phyloP scores from a whole-genome alignment of 2,797 vertebrate species.

The Alauda arvensis region DNA sequence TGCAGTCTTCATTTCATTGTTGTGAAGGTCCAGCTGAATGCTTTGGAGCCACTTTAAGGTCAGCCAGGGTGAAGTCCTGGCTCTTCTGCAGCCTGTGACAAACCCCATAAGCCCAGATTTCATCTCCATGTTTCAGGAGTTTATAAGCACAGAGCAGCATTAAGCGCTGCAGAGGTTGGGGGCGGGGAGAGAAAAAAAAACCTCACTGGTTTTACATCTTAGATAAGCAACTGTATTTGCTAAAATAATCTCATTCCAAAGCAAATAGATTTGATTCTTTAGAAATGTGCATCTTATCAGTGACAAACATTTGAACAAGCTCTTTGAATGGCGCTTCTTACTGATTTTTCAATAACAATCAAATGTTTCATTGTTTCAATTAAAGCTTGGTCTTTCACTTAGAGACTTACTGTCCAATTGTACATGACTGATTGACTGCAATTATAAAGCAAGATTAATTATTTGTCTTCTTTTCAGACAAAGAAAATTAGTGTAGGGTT shows the following conservation, averaged over 20 bases:
- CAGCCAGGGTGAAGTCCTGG: neutral
- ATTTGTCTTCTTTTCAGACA: slow-evolving; percentile 3
- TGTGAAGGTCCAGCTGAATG: neutral
- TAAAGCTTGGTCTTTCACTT: slow-evolving; percentile 20
- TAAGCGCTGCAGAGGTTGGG: neutral
- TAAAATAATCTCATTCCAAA: slow-evolving; percentile 33
- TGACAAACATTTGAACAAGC: slow-evolving; percentile 16
- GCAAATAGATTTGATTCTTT: slow-evolving; percentile 22
- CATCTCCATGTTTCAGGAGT: neutral
- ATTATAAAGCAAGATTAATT: slow-evolving; percentile 23
- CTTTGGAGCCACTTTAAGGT: neutral
- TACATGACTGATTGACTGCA: slow-evolving; percentile 6
- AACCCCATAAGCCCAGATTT: slow-evolving; percentile 37
- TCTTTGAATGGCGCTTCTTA: neutral
- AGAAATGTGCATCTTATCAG: slow-evolving; percentile 32
- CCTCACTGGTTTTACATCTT: neutral
- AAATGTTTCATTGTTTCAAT: slow-evolving; percentile 34
- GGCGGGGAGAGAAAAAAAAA: slow-evolving; percentile 10
- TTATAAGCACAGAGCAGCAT: neutral
- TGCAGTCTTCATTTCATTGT: rapidly evolving
- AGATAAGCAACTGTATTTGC: slow-evolving; percentile 27
- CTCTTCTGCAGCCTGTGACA: slow-evolving; percentile 4
- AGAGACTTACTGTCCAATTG: slow-evolving; percentile 10
- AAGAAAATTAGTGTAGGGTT: slow-evolving; percentile 10
- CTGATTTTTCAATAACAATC: slow-evolving; percentile 17